Evolutionary conservation across 2,797 vertebrate genomes (phyloP).

Genomic region (Diglossa cyanea): DNA sequence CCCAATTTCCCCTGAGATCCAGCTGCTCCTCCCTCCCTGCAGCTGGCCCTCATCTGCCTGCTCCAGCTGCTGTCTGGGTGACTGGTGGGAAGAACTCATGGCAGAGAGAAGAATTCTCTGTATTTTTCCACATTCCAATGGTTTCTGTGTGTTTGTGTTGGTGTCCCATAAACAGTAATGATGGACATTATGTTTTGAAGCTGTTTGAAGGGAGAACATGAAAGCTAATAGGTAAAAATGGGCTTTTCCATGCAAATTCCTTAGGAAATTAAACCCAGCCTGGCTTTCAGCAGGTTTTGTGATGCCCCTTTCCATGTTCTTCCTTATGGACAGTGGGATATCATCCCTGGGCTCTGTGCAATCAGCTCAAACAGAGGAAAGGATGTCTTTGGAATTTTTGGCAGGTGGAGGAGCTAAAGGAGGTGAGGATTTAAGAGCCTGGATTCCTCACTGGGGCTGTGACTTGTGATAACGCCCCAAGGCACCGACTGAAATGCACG

Average conservation of each 20-base stretch:
- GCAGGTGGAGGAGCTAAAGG: slow-evolving; percentile 43
- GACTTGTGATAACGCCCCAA: slow-evolving; percentile 53
- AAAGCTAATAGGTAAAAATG: neutral
- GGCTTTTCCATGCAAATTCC: neutral
- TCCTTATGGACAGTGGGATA: rapidly evolving
- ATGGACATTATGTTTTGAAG: neutral
- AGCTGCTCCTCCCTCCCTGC: neutral
- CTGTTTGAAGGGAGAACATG: neutral
- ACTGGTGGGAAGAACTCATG: neutral
- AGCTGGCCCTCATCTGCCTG: rapidly evolving
- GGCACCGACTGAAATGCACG: slow-evolving; percentile 28
- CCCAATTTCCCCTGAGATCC: neutral
- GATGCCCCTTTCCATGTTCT: rapidly evolving
- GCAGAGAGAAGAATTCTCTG: neutral
- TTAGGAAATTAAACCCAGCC: neutral
- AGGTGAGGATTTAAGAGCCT: slow-evolving; percentile 60
- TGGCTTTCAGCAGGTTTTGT: neutral
- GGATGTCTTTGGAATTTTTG: neutral
- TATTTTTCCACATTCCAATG: rapidly evolving
- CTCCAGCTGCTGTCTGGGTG: neutral
- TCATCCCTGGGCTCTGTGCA: neutral
- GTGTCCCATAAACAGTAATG: neutral
- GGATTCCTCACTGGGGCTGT: slow-evolving; percentile 15
- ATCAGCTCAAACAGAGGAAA: neutral
- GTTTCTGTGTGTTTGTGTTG: rapidly evolving